phyloP scores from a whole-genome alignment of 30 jellyfish, hydroid and myxozoan genomes.

The Hydractinia echinata region DNA sequence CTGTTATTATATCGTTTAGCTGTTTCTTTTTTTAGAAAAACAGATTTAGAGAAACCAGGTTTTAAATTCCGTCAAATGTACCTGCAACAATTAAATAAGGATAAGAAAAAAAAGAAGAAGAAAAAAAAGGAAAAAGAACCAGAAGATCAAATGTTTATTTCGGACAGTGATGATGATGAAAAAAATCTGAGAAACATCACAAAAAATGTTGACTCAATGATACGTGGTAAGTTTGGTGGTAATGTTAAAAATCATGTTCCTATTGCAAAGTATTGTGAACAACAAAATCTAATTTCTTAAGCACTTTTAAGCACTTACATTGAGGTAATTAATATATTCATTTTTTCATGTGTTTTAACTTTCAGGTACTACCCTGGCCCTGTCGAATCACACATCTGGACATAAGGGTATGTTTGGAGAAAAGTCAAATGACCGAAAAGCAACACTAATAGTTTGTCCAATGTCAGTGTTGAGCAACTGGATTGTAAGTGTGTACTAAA shows the following conservation, averaged over 20 bases:
- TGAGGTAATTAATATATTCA: no score
- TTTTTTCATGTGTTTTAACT: no score
- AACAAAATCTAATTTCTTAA: no score
- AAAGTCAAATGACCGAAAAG: constrained; percentile 24
- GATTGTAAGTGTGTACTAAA: constrained; percentile 43
- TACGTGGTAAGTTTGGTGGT: constrained; percentile 13
- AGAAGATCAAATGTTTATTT: constrained; percentile 14
- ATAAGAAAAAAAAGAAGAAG: constrained; percentile 20
- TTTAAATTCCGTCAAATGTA: constrained; percentile 54
- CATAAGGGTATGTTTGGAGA: constrained; percentile 18
- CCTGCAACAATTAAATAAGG: constrained; percentile 32
- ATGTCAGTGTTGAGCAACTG: constrained; percentile 69
- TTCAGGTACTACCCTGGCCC: neutral
- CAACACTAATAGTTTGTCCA: constrained; percentile 64
- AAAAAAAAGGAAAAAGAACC: neutral
- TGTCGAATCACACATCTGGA: constrained; percentile 5
- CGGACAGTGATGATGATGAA: constrained; percentile 67
- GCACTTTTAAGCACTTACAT: no score
- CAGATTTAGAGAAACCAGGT: constrained; percentile 43
- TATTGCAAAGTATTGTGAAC: no score
- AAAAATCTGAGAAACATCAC: constrained; percentile 17
- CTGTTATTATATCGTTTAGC: no score
- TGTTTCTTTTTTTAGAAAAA: no score
- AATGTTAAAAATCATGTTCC: no score
- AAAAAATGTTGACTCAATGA: constrained; percentile 27